Evolutionary conservation across 1,140 invertebrate species (phyloP), one percentile per base, ranked within the genome.

Genomic region (Manduca sexta): DNA sequence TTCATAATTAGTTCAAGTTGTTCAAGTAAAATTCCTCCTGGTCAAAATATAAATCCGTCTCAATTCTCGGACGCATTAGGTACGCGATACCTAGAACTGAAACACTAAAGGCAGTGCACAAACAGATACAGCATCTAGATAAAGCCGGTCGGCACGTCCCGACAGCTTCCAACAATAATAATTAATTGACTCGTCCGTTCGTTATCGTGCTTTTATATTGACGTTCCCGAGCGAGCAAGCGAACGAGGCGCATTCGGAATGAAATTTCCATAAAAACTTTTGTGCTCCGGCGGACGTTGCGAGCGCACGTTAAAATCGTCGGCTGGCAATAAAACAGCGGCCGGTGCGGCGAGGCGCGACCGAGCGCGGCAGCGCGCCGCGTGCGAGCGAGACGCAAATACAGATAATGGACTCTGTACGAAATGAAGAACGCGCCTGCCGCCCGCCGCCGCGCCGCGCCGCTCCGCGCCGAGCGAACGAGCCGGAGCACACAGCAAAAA

Each of bases 211-310:
- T 83, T 83, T 81, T 84, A 84, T 83, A 84, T 83, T 81, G 79
- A 84, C 79, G 81, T 81, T 74, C 77, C 77, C 77, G 74, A 81
- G 73, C 69, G 76, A 74, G 74, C 74, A 63, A 71, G 67, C 78
- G 76, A 74, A 70, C 75, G 78, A 79, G 74, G 67, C 78, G 78
- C 76, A 76, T 76, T 84, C 71, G 76, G 74, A 84, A 82, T 82
- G 81, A 82, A 84, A 84, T 82, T 82, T 84, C 78, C 81, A 84
- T 84, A 84, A 84, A 84, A 84, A 84, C 81, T 84, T 84, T 84
- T 84, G 81, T 82, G 78, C 81, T 82, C 74, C 68, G 68, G 70
- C 73, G 78, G 78, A 84, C 81, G 81, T 84, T 84, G 81, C 76
- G 78, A 82, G 76, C 81, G 76, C 81, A 84, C 78, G 80, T 84